Evolutionary conservation across 1,140 invertebrate genomes (phyloP).

Genomic region (Prorops nasuta): DNA sequence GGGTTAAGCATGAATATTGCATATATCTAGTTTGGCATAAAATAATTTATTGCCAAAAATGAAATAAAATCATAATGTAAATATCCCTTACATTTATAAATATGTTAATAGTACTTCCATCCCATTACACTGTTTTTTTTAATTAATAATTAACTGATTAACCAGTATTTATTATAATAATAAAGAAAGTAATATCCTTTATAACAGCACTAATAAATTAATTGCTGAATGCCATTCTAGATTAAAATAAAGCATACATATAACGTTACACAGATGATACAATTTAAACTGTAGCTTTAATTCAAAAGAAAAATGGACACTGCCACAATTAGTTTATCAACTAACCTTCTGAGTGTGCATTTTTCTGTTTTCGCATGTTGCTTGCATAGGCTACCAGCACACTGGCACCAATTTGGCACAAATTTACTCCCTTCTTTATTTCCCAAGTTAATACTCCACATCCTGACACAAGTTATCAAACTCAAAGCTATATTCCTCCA

Average conservation of each 20-base stretch:
- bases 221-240: background rate
- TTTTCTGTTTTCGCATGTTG: conserved; percentile 51
- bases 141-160: no score
- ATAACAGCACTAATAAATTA: no score
- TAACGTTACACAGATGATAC: no score
- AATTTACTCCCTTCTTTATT: conserved; percentile 26
- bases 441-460: conserved; percentile 10
- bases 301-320: conserved; percentile 35
- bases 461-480: conserved; percentile 17
- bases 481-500: conserved; percentile 10
- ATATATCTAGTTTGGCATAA: conserved; percentile 13
- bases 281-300: no score
- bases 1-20: conserved; percentile 20
- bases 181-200: no score
- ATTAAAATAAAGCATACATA: no score
- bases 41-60: background rate
- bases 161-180: no score
- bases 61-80: background rate
- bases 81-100: no score
- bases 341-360: conserved; percentile 46
- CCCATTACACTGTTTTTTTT: no score
- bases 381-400: conserved; percentile 51
- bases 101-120: no score
- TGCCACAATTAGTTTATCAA: conserved; percentile 32
- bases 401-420: conserved; percentile 53